Evolutionary conservation across 35 echinoderm and acorn worm genomes (phyloP).

Genomic region (Holothuria glaberrima): DNA sequence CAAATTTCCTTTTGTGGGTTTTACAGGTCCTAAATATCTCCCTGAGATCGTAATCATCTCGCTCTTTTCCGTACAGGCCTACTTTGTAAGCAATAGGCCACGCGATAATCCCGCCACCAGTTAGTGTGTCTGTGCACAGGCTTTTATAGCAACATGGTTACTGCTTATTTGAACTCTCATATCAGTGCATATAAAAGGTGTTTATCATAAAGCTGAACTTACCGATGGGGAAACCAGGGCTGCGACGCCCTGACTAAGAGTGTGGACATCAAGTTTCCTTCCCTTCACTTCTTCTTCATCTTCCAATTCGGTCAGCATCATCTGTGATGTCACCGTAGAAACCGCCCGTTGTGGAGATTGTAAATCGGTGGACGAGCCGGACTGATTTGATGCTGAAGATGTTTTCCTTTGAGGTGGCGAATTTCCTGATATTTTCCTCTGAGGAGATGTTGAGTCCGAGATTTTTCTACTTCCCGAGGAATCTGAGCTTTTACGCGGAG

Average conservation of each 20-base stretch:
- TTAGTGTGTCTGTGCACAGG: no score
- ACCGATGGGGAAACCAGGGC: constrained; percentile 89
- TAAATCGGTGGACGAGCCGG: constrained; percentile 58
- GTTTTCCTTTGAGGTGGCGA: constrained; percentile 42
- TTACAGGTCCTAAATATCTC: no score
- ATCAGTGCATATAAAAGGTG: no score
- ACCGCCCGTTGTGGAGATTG: constrained; percentile 67
- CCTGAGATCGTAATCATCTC: no score
- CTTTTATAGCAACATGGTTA: no score
- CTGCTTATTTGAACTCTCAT: no score
- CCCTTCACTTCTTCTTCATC: constrained; percentile 46
- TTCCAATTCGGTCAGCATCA: constrained; percentile 41
- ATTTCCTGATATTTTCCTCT: constrained; percentile 61
- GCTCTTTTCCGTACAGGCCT: no score
- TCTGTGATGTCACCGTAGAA: constrained; percentile 69
- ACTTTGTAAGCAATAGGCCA: no score
- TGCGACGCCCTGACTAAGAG: constrained; percentile 79
- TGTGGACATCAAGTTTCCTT: constrained; percentile 72
- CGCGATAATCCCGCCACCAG: no score
- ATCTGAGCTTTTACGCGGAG: constrained; percentile 57
- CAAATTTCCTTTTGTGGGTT: no score
- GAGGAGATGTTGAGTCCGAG: constrained; percentile 55
- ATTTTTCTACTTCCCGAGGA: constrained; percentile 51
- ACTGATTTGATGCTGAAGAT: constrained; percentile 68
- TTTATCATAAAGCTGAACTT: constrained; percentile 35